Evolutionary conservation across 2,113 vertebrate species (phyloP).

Genomic region (Theropithecus gelada): DNA sequence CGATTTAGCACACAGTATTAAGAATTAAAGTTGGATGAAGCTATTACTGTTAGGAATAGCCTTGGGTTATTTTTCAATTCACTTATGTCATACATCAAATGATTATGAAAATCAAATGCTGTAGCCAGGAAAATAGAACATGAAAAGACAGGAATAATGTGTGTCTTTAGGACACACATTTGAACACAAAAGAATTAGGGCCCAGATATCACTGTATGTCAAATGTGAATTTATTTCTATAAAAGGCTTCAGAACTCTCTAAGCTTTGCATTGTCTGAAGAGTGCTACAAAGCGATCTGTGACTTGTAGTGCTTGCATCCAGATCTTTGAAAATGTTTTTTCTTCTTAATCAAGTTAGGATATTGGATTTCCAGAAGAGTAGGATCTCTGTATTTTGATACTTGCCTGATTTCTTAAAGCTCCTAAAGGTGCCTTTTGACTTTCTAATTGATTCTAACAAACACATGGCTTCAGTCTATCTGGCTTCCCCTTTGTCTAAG

Average conservation of each 20-base stretch:
- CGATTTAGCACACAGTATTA: background rate
- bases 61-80: background rate
- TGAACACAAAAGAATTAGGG: background rate
- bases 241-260: background rate
- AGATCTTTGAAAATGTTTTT: conserved; percentile 8
- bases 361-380: conserved; percentile 1
- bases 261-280: background rate
- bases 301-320: background rate
- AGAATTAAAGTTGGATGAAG: conserved; percentile 6
- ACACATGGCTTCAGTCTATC: background rate
- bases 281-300: background rate
- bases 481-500: background rate
- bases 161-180: background rate
- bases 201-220: background rate
- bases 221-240: background rate
- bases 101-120: conserved; percentile 40
- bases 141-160: background rate
- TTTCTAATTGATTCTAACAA: background rate
- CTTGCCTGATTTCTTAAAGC: background rate
- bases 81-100: background rate
- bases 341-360: background rate
- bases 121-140: background rate
- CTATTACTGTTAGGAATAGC: background rate
- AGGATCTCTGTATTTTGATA: conserved; percentile 6
- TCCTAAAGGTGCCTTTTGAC: background rate